phyloP scores from a whole-genome alignment of 2,797 vertebrate genomes.

The Rhabdophis nuchalis region DNA sequence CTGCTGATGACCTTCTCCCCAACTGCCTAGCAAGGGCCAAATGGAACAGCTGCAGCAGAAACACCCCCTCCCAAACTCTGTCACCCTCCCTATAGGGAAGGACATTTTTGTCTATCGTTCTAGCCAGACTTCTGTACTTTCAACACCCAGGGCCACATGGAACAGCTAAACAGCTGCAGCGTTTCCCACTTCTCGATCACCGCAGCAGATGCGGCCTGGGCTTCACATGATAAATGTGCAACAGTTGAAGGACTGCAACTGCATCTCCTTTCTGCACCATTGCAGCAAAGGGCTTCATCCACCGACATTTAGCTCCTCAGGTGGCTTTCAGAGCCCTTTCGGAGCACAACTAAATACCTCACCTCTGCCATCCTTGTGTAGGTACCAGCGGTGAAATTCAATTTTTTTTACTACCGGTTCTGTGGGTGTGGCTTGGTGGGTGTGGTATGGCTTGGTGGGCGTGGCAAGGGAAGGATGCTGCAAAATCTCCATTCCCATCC shows the following conservation, averaged over 20 bases:
- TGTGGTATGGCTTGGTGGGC: too few species aligned
- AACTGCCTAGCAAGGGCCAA: background rate
- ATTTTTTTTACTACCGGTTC: too few species aligned
- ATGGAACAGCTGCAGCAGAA: background rate
- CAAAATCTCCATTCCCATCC: too few species aligned
- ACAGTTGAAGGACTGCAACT: background rate
- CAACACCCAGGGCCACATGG: background rate
- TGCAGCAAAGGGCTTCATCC: background rate
- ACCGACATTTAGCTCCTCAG: background rate
- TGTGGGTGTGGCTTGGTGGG: too few species aligned
- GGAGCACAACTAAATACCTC: background rate
- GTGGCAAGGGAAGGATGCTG: too few species aligned
- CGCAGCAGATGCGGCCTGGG: background rate
- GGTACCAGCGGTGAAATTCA: background rate
- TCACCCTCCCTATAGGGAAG: background rate
- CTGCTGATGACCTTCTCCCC: conserved; percentile 8
- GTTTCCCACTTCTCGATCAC: background rate
- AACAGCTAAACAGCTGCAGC: too few species aligned
- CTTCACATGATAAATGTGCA: background rate
- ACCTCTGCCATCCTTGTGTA: background rate
- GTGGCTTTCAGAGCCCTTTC: background rate
- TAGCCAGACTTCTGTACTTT: background rate
- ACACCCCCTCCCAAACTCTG: too few species aligned
- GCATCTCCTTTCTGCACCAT: background rate
- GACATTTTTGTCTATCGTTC: background rate